Percentiles rank a stretch among this genome's conserved stretches.
These are phyloP conservation scores for Phycodurus eques DNA, from an alignment of 2,113 vertebrate genomes.

Conservation along the genomic window DNA sequence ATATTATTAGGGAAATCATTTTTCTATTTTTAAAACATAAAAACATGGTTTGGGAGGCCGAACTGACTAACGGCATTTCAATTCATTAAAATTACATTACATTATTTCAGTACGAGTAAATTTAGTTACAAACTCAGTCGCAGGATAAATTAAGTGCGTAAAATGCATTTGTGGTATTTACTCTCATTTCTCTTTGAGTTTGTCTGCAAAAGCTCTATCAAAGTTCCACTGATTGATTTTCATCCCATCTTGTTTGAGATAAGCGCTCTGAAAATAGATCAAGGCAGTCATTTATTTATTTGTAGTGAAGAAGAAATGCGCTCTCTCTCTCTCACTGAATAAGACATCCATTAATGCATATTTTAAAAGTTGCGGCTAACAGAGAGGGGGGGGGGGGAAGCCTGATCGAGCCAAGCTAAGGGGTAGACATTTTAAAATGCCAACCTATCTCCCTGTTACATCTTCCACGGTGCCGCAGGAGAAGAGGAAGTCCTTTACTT, in stretches of 20 bases:
- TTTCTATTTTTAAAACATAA: too few relatives aligned
- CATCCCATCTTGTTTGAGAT: neutral
- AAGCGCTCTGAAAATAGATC: neutral
- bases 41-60: too few relatives aligned
- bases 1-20: too few relatives aligned
- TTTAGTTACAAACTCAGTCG: too few relatives aligned
- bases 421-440: conserved; percentile 57
- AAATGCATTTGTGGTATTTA: too few relatives aligned
- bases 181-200: neutral
- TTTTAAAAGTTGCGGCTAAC: conserved; percentile 46
- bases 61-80: too few relatives aligned
- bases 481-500: conserved; percentile 42
- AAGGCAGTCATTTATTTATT: conserved; percentile 44
- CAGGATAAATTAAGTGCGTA: too few relatives aligned
- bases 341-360: conserved; percentile 59
- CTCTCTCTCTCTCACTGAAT: conserved; percentile 16
- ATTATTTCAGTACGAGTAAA: too few relatives aligned
- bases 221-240: neutral
- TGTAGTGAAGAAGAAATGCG: conserved; percentile 28
- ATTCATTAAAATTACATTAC: too few relatives aligned
- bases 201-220: neutral
- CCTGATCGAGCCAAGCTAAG: conserved; percentile 19
- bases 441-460: conserved; percentile 33
- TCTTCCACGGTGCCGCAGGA: conserved; percentile 19
- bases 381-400: conserved; percentile 2